These are phyloP conservation scores for Chelmon rostratus DNA, from an alignment of 2,797 vertebrate species.

Conservation along the genomic window DNA sequence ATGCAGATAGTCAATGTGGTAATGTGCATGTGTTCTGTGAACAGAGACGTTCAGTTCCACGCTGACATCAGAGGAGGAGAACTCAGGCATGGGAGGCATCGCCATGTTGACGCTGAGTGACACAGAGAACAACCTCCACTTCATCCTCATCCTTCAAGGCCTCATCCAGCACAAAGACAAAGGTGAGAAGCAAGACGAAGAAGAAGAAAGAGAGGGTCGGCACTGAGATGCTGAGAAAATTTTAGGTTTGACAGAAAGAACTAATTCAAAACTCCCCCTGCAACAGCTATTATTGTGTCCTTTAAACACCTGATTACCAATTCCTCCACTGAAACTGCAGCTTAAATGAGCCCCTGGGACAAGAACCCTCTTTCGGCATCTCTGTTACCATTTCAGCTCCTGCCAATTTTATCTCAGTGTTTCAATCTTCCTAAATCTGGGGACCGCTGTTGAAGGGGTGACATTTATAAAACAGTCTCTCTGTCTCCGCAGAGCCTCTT, in stretches of 20 bases:
- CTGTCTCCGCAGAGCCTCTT: conserved; percentile 78
- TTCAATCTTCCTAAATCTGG: not conserved
- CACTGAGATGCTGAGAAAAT: not conserved
- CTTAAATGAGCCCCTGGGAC: not conserved
- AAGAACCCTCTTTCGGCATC: not conserved
- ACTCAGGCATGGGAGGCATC: conserved; percentile 89
- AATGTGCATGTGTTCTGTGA: conserved; percentile 25
- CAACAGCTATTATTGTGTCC: not conserved
- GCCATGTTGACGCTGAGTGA: conserved; percentile 95
- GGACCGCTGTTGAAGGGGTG: not conserved
- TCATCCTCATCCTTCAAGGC: conserved; percentile 94
- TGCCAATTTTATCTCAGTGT: not conserved
- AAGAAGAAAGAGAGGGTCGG: not conserved
- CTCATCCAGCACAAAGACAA: conserved; percentile 82
- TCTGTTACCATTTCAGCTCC: not conserved
- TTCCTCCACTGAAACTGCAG: not conserved
- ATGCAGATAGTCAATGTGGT: conserved; percentile 31
- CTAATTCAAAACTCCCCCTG: not conserved
- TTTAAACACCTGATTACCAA: not conserved
- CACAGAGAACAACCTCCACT: conserved; percentile 95
- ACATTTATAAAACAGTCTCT: conserved; percentile 4
- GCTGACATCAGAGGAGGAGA: conserved; percentile 86
- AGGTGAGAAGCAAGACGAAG: conserved; percentile 75
- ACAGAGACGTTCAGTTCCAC: conserved; percentile 95
- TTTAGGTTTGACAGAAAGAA: not conserved